A percentile compares a stretch with the other conserved stretches of the same genome.
These are phyloP conservation scores for Ips nitidus DNA, from an alignment of 1,140 invertebrate genomes.

Conservation along the genomic window DNA sequence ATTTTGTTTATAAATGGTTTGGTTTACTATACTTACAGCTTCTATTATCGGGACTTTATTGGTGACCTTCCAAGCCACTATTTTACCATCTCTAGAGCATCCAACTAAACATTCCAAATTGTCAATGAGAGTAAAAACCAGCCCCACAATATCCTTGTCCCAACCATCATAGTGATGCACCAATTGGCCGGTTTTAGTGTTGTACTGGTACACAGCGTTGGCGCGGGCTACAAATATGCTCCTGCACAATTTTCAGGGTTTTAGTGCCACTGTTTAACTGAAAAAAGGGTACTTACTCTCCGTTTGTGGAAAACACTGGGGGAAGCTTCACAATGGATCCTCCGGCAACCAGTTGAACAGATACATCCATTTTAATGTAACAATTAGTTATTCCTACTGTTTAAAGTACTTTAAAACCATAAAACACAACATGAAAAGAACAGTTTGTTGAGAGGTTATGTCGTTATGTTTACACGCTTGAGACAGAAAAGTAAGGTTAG, in stretches of 20 bases:
- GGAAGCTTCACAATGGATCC: slow-evolving; percentile 63
- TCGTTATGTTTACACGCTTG: no score
- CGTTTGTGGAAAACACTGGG: slow-evolving; percentile 63
- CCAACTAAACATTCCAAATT: slow-evolving; percentile 56
- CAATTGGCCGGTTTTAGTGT: slow-evolving; percentile 58
- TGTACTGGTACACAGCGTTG: slow-evolving; percentile 60
- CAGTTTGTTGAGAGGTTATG: no score
- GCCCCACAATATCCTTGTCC: slow-evolving; percentile 55
- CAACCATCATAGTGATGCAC: slow-evolving; percentile 57
- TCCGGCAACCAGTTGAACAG: slow-evolving; percentile 52
- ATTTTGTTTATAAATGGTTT: no score
- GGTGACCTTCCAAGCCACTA: slow-evolving; percentile 59
- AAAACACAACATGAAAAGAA: no score
- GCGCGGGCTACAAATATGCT: slow-evolving; percentile 60
- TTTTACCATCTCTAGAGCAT: slow-evolving; percentile 57
- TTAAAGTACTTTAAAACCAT: not conserved
- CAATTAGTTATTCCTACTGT: not conserved
- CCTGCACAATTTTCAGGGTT: slow-evolving; percentile 48
- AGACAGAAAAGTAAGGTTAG: no score
- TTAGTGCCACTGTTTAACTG: slow-evolving; percentile 1
- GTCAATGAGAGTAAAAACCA: slow-evolving; percentile 52
- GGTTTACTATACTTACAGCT: no score
- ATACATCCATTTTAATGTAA: slow-evolving; percentile 37
- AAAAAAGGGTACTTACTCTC: slow-evolving; percentile 59
- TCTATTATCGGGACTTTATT: slow-evolving; percentile 49